Evolutionary conservation across 2,113 vertebrate genomes (phyloP), one percentile per base, ranked within the genome.

Genomic region (Origma solitaria): DNA sequence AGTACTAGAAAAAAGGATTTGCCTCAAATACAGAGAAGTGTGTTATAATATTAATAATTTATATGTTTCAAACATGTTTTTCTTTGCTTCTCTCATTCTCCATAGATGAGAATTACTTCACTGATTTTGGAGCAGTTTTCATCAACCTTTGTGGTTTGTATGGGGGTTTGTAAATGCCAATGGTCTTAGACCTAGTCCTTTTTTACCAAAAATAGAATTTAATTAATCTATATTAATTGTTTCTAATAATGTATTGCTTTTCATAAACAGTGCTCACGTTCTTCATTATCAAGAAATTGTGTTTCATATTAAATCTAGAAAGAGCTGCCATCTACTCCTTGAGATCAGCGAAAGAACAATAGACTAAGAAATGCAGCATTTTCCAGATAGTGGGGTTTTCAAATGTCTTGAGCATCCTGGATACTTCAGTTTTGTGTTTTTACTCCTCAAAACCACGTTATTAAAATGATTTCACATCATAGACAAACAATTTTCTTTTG

Each of bases 51-150:
- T n/a, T 49, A 40, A 45, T 47, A 44, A 20, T 58, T 89, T 33
- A 5, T 16, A 47, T 35, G 31, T 56, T 82, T 75, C 28, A 71
- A 30, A 45, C 7, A 11, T 30, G 11, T 25, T 71, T 79, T 71
- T 44, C 27, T 77, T 83, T 69, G 31, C 54, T 82, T 57, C 37
- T 83, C 49, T 78, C 11, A 20, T 72, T 76, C 25, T 66, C 4
- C 4, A 4, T 17, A 68, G 33, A 42, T 0, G 0, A 27, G 33
- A 66, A 81, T 64, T 13, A 35, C 54, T 78, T 91, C 3, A 61
- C 45, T 71, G 75, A 58, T 35, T 75, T 60, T 82, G 65, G 30
- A 61, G 23, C 38, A 84, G 27, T 15, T 6, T 4, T 53, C 45
- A 70, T 82, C 57, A 38, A 18, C 13, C 40, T 61, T 62, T 54